Evolutionary conservation across 2,797 vertebrate species (phyloP).

Genomic region (Chelmon rostratus): DNA sequence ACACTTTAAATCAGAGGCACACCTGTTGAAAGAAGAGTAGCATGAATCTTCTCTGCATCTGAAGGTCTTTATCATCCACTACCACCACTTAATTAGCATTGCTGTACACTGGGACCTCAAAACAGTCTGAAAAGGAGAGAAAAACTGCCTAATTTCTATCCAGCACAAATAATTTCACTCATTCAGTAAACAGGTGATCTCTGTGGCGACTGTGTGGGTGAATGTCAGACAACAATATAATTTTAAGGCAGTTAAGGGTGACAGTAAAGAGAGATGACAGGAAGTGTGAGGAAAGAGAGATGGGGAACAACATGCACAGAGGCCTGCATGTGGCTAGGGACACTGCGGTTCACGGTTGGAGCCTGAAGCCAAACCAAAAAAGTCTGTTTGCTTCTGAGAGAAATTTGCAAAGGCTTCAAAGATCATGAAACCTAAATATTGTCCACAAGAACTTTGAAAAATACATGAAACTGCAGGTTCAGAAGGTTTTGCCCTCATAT

Average conservation of each 20-base stretch:
- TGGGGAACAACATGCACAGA: not conserved
- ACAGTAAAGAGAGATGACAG: not conserved
- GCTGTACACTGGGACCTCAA: constrained; percentile 39
- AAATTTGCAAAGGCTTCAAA: no score
- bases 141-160: constrained; percentile 41
- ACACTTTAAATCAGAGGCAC: constrained; percentile 69
- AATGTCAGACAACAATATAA: constrained; percentile 6
- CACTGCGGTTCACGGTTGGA: not conserved
- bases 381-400: no score
- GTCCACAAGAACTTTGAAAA: not conserved
- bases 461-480: not conserved
- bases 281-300: not conserved
- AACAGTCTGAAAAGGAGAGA: constrained; percentile 18
- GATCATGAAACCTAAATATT: not conserved
- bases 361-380: no score
- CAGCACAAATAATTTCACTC: constrained; percentile 27
- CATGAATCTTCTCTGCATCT: constrained; percentile 45
- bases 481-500: not conserved
- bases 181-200: constrained; percentile 46
- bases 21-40: constrained; percentile 57
- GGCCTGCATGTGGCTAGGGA: not conserved
- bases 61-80: constrained; percentile 53
- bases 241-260: not conserved
- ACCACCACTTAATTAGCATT: constrained; percentile 36
- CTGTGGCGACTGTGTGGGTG: constrained; percentile 19